phyloP scores from a whole-genome alignment of 2,113 vertebrate species.

The Hippocampus zosterae region DNA sequence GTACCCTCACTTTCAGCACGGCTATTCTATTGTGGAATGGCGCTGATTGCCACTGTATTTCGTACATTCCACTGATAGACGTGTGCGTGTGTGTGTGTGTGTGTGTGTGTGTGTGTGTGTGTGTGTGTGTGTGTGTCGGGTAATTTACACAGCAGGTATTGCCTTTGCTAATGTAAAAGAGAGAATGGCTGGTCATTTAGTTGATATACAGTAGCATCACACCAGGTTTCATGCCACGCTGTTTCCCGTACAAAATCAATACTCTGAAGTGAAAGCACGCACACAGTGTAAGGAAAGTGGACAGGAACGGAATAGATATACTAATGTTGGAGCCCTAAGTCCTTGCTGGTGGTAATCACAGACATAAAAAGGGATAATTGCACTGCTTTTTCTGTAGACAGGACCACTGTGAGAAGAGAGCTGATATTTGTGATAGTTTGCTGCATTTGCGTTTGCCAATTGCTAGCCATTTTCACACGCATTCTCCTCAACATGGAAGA shows the following conservation, averaged over 20 bases:
- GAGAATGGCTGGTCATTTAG: slow-evolving; percentile 48
- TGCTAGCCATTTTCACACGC: slow-evolving; percentile 2
- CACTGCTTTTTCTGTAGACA: slow-evolving; percentile 43
- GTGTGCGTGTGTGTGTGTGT: not conserved
- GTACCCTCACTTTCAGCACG: slow-evolving; percentile 21
- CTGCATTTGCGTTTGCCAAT: not conserved
- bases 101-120: no score
- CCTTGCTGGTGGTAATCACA: slow-evolving; percentile 48
- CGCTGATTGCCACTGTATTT: slow-evolving; percentile 7
- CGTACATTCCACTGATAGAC: slow-evolving; percentile 3
- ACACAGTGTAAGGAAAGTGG: slow-evolving; percentile 26
- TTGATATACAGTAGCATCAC: slow-evolving; percentile 45
- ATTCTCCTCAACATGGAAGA: slow-evolving; percentile 11
- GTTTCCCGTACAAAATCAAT: slow-evolving; percentile 48
- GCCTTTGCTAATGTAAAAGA: slow-evolving; percentile 38
- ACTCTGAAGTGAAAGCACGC: slow-evolving; percentile 34
- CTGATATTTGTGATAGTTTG: slow-evolving; percentile 3
- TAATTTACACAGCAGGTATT: slow-evolving; percentile 28
- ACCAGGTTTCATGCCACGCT: slow-evolving; percentile 26
- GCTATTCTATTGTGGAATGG: slow-evolving; percentile 4
- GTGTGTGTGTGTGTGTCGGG: slow-evolving; percentile 10
- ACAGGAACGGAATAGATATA: slow-evolving; percentile 43
- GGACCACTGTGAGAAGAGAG: slow-evolving; percentile 17
- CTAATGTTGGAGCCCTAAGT: slow-evolving; percentile 41
- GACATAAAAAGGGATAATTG: slow-evolving; percentile 59